Evolutionary conservation across 30 jellyfish, hydroid and myxozoan genomes (phyloP).

Genomic region (Phacellophora camtschatica): DNA sequence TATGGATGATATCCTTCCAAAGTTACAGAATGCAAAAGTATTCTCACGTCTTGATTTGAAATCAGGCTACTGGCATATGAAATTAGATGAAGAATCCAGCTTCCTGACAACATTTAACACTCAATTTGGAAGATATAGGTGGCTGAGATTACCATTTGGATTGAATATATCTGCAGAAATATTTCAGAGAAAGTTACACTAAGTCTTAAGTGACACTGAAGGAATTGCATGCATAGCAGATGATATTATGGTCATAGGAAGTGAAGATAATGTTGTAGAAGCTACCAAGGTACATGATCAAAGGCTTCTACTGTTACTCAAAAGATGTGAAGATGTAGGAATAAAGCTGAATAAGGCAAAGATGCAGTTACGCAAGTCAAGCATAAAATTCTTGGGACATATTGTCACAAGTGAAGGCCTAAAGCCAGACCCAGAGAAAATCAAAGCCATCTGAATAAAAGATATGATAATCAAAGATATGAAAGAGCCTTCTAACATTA

Average conservation of each 20-base stretch:
- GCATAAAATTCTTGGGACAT: constrained; percentile 48
- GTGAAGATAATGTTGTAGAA: neutral
- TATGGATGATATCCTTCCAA: constrained; percentile 52
- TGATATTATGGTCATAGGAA: neutral
- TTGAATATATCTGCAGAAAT: constrained; percentile 32
- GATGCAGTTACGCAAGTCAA: constrained; percentile 28
- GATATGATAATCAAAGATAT: too few relatives aligned
- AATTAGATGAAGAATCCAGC: constrained; percentile 40
- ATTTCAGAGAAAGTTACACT: constrained; percentile 34
- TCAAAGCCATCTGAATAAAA: constrained; percentile 59
- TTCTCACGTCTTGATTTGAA: constrained; percentile 55
- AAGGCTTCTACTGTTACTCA: constrained; percentile 12
- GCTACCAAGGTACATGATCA: constrained; percentile 16
- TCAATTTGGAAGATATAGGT: constrained; percentile 42
- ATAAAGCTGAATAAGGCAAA: constrained; percentile 49
- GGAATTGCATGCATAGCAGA: neutral
- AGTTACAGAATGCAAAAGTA: constrained; percentile 47
- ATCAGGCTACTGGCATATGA: constrained; percentile 57
- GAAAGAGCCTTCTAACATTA: constrained; percentile 38
- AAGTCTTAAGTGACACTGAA: neutral
- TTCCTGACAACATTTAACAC: constrained; percentile 47
- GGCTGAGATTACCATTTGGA: constrained; percentile 52
- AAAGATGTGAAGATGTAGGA: constrained; percentile 22
- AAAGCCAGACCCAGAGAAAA: constrained; percentile 64
- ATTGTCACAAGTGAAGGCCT: constrained; percentile 48